Evolutionary conservation across 2,113 vertebrate species (phyloP).

Genomic region (Apistogramma diplotaenia): DNA sequence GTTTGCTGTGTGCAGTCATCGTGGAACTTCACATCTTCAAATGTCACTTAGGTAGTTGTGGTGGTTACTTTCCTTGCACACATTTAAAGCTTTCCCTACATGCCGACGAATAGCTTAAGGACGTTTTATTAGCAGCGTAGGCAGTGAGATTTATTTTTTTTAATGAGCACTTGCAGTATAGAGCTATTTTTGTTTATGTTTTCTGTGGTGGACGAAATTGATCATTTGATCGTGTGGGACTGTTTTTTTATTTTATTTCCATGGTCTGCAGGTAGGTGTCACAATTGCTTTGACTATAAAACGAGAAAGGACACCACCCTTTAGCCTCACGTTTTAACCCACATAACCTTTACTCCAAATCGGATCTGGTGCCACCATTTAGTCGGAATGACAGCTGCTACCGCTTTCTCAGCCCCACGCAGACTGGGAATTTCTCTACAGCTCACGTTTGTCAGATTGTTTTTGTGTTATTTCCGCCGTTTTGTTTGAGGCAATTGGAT

Average conservation of each 20-base stretch:
- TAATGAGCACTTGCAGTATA: slow-evolving; percentile 37
- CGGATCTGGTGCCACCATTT: slow-evolving; percentile 86
- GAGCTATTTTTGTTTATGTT: background rate
- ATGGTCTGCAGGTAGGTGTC: slow-evolving; percentile 98
- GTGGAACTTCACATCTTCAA: slow-evolving; percentile 44
- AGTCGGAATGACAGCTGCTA: slow-evolving; percentile 76
- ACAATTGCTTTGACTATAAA: slow-evolving; percentile 96
- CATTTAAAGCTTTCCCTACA: slow-evolving; percentile 18
- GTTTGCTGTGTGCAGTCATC: slow-evolving; percentile 41
- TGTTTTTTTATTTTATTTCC: slow-evolving; percentile 77
- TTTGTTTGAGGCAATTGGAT: slow-evolving; percentile 75
- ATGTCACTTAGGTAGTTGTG: slow-evolving; percentile 30
- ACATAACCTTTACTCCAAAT: slow-evolving; percentile 74
- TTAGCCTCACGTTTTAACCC: slow-evolving; percentile 78
- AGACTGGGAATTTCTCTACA: slow-evolving; percentile 52
- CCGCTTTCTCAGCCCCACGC: slow-evolving; percentile 69
- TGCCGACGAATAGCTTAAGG: background rate
- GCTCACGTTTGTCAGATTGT: slow-evolving; percentile 37
- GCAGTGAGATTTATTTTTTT: background rate
- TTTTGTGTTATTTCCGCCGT: slow-evolving; percentile 55
- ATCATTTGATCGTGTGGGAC: slow-evolving; percentile 60
- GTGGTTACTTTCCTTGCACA: background rate
- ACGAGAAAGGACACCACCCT: slow-evolving; percentile 84
- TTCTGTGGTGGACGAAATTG: slow-evolving; percentile 2
- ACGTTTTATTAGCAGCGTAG: slow-evolving; percentile 13